Conservation (phyloP, 1,140 invertebrate genomes). For the Drosophila tristis region DNA sequence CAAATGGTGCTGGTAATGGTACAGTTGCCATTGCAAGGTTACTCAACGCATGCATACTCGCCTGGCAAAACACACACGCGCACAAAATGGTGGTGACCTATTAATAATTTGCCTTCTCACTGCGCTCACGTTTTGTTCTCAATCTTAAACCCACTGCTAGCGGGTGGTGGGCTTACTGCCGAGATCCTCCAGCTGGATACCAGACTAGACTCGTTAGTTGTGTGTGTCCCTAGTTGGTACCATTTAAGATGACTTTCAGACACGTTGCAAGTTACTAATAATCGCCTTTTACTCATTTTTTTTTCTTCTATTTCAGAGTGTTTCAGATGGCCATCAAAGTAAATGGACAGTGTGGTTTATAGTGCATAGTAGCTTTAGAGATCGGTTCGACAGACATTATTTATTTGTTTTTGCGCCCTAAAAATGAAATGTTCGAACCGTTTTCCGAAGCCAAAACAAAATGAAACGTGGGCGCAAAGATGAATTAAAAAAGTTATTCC, state of each 20-base stretch:
- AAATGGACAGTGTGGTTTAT: not conserved
- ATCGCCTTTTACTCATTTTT: not conserved
- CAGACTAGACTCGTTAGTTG: not conserved
- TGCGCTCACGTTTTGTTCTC: conserved; percentile 12
- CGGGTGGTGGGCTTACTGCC: conserved; percentile 5
- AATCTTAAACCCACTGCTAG: no score
- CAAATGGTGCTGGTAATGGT: conserved; percentile 5
- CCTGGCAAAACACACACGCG: not conserved
- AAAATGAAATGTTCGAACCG: conserved; percentile 27
- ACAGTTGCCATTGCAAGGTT: conserved; percentile 34
- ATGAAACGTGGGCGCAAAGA: conserved; percentile 16
- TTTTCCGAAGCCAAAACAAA: conserved; percentile 44
- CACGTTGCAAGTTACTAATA: conserved; percentile 39
- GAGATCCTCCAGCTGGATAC: not conserved
- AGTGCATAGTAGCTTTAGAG: conserved; percentile 39
- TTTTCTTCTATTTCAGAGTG: conserved; percentile 17
- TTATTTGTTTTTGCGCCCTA: not conserved
- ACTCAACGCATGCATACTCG: conserved; percentile 11
- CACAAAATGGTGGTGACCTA: conserved; percentile 59
- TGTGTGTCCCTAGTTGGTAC: conserved; percentile 11
- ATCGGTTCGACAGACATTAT: conserved; percentile 28
- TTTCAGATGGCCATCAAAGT: not conserved
- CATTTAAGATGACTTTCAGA: conserved; percentile 5
- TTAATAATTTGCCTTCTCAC: conserved; percentile 25
- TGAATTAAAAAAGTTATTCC: not conserved